phyloP scores from a whole-genome alignment of 2,113 vertebrate genomes.

The Vireo altiloquus region DNA sequence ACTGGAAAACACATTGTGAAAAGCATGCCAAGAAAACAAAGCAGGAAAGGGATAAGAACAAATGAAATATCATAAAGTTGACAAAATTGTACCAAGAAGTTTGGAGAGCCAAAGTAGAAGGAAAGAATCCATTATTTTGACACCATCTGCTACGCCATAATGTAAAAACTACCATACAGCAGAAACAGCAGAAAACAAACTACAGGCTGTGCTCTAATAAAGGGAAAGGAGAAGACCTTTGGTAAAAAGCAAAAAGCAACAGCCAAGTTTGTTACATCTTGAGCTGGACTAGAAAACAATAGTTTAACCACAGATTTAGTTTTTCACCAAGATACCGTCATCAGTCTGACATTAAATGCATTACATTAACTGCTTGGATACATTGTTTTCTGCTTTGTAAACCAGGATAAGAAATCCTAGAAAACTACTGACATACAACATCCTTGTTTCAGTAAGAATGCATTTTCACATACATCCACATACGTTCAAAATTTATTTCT shows the following conservation, averaged over 20 bases:
- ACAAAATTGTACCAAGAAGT: background rate
- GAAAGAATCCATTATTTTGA: background rate
- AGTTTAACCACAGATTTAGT: background rate
- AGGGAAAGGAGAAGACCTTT: background rate
- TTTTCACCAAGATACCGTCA: background rate
- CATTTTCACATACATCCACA: background rate
- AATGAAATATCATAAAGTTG: background rate
- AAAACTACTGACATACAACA: background rate
- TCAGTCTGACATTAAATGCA: background rate
- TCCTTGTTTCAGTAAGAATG: background rate
- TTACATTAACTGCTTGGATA: background rate
- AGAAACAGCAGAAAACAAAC: background rate
- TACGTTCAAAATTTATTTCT: background rate
- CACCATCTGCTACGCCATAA: background rate
- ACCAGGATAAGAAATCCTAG: background rate
- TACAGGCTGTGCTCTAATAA: background rate
- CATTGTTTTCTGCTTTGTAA: background rate
- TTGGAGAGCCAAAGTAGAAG: background rate
- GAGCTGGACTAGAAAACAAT: background rate
- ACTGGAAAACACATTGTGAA: background rate
- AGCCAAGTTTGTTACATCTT: background rate
- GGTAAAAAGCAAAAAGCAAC: background rate
- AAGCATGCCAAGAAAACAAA: background rate
- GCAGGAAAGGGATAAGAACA: background rate
- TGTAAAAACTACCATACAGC: background rate